Percentiles rank a stretch among this genome's conserved stretches.
phyloP scores from a whole-genome alignment of 2,113 vertebrate genomes.

The Hydrolagus affinis region DNA sequence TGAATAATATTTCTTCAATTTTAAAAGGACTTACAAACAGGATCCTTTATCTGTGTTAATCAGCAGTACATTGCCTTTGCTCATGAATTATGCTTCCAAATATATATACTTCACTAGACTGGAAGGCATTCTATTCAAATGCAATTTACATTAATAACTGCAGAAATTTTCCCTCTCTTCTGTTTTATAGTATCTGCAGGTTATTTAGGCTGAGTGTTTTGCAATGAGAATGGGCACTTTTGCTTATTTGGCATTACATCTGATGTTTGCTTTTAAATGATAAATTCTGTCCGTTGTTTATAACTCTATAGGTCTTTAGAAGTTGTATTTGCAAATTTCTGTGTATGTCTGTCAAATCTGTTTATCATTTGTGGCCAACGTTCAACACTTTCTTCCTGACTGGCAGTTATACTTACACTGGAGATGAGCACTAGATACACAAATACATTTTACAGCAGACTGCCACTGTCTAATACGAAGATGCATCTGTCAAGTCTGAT shows the following conservation, averaged over 20 bases:
- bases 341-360: not conserved
- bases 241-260: conserved; percentile 1
- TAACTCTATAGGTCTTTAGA: not conserved
- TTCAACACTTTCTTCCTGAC: not conserved
- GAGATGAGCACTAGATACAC: not conserved
- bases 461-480: not conserved
- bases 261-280: not conserved
- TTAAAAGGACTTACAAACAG: not conserved
- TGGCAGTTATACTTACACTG: not conserved
- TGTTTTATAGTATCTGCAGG: not conserved
- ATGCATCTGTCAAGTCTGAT: not conserved
- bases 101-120: too few relatives aligned
- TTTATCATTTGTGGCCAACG: conserved; percentile 1
- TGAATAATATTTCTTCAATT: not conserved
- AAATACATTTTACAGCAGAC: not conserved
- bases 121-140: not conserved
- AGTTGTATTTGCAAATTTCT: conserved; percentile 1
- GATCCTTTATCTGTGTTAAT: not conserved
- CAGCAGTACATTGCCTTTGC: not conserved
- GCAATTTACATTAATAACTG: not conserved
- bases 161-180: not conserved
- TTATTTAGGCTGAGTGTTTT: not conserved
- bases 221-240: not conserved
- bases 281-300: conserved; percentile 19
- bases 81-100: not conserved